phyloP scores from a whole-genome alignment of 2,797 vertebrate species.

The Syngnathus rostellatus region DNA sequence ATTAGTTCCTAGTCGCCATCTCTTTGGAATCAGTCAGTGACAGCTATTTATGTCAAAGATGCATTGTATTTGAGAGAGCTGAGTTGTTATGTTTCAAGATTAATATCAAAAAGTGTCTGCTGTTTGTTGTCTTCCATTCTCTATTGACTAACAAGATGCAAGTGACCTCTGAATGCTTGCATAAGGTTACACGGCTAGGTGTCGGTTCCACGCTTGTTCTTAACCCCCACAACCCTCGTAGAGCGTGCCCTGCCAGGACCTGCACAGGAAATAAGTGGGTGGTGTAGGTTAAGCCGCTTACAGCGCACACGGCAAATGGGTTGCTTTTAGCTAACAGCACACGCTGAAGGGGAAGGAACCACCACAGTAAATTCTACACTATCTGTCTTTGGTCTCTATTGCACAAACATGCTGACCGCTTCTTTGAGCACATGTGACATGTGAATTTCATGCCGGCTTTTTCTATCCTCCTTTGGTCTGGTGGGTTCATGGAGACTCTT shows the following conservation, averaged over 20 bases:
- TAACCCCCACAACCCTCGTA: constrained; percentile 43
- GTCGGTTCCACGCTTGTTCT: constrained; percentile 51
- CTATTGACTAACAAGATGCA: constrained; percentile 53
- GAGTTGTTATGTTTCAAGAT: background rate
- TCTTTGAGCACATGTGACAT: constrained; percentile 26
- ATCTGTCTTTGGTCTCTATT: constrained; percentile 31
- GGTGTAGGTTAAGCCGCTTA: constrained; percentile 53
- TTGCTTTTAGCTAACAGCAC: constrained; percentile 60
- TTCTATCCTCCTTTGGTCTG: constrained; percentile 64
- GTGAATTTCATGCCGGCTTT: constrained; percentile 51
- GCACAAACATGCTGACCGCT: constrained; percentile 16
- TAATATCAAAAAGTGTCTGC: constrained; percentile 1
- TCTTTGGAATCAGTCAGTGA: background rate
- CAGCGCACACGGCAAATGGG: constrained; percentile 58
- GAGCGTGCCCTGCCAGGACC: constrained; percentile 52
- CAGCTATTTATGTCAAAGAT: too few species aligned
- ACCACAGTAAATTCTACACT: constrained; percentile 31
- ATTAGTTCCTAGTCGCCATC: background rate
- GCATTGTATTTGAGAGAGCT: too few species aligned
- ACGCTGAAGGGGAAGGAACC: constrained; percentile 27
- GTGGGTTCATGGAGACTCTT: constrained; percentile 60
- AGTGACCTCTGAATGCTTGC: constrained; percentile 55
- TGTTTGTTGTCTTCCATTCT: constrained; percentile 38
- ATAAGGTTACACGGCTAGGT: constrained; percentile 56
- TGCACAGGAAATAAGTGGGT: constrained; percentile 56